These are phyloP conservation scores for Magallana gigas DNA, from an alignment of 1,140 invertebrate genomes.

Conservation along the genomic window DNA sequence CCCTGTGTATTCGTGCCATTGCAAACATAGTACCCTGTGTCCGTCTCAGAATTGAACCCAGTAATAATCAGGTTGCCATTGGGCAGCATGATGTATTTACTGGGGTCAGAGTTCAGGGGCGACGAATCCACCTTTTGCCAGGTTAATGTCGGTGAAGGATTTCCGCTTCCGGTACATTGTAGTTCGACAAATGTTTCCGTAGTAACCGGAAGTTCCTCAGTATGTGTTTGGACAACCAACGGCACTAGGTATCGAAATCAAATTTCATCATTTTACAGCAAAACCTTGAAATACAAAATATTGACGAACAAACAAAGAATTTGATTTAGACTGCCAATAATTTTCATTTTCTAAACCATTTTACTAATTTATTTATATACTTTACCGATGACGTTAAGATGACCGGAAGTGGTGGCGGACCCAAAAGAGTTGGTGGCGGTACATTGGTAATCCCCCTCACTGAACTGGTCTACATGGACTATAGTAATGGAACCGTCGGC, in stretches of 20 bases:
- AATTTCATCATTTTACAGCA: no score
- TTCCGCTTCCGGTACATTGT: constrained; percentile 25
- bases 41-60: constrained; percentile 12
- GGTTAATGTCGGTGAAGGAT: constrained; percentile 2
- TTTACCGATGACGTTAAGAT: constrained; percentile 41
- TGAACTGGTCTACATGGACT: constrained; percentile 47
- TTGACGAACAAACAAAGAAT: no score
- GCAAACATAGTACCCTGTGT: constrained; percentile 45
- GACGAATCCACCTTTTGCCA: constrained; percentile 46
- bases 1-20: constrained; percentile 41
- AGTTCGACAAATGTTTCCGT: constrained; percentile 41
- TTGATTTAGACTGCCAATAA: no score
- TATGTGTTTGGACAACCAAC: constrained; percentile 14
- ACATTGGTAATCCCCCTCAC: constrained; percentile 47
- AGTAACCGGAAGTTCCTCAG: background rate
- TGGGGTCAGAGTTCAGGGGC: constrained; percentile 8
- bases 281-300: no score
- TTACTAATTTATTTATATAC: background rate
- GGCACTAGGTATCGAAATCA: constrained; percentile 21
- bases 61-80: constrained; percentile 50
- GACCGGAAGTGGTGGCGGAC: constrained; percentile 23
- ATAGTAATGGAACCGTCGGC: constrained; percentile 43
- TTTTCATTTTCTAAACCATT: no score
- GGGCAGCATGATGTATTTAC: constrained; percentile 41
- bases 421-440: constrained; percentile 45